These are phyloP conservation scores for Apamea epomidion DNA, from an alignment of 2,888 invertebrate genomes.

Conservation along the genomic window DNA sequence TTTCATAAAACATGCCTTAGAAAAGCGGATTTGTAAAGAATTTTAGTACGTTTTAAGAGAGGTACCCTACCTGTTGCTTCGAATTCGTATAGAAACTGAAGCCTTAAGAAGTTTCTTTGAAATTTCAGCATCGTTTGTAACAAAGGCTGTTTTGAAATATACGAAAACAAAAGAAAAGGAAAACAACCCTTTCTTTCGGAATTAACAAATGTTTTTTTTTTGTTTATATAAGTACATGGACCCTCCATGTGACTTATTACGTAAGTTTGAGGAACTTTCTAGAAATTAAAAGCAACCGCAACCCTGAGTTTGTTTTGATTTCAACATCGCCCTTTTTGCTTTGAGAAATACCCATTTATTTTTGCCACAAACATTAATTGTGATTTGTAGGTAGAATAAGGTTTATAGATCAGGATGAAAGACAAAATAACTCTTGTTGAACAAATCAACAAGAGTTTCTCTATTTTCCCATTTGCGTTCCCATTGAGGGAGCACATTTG, in stretches of 20 bases:
- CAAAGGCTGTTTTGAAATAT: neutral
- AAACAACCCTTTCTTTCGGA: neutral
- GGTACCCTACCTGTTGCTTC: conserved; percentile 35
- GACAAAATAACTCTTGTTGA: no score
- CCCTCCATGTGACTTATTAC: neutral
- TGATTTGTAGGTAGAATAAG: neutral
- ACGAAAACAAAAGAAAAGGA: conserved; percentile 1
- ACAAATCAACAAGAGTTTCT: no score
- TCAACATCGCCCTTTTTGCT: neutral
- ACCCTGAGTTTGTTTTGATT: neutral
- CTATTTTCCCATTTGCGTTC: no score
- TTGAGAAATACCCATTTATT: neutral
- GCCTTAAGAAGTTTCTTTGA: conserved; percentile 11
- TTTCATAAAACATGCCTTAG: neutral
- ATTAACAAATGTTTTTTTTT: neutral
- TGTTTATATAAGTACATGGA: neutral
- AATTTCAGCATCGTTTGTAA: neutral
- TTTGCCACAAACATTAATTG: neutral
- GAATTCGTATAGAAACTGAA: conserved; percentile 7
- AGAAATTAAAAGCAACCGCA: neutral
- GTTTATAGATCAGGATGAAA: neutral
- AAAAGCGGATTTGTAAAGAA: neutral
- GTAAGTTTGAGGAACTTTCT: neutral
- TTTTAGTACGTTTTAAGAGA: neutral
- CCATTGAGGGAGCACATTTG: no score